Percentiles rank a stretch among this genome's conserved stretches.
Conservation (phyloP, 1,140 invertebrate genomes). For the Zaprionus kolodkinae region DNA sequence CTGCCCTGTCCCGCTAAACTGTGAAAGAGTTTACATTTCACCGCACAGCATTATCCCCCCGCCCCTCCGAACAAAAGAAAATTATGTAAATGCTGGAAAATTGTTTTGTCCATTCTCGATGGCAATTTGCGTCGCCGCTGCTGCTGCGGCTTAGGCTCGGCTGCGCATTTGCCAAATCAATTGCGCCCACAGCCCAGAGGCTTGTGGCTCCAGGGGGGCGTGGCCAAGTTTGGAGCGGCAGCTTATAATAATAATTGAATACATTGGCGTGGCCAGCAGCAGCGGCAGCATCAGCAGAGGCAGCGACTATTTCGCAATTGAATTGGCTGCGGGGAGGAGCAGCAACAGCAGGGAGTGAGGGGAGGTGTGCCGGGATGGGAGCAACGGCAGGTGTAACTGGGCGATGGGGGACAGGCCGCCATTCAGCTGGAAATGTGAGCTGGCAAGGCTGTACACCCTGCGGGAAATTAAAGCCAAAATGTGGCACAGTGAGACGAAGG, state of each 20-base stretch:
- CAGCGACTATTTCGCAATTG: slow-evolving; percentile 51
- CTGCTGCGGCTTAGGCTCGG: slow-evolving; percentile 32
- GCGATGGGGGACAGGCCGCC: slow-evolving; percentile 18
- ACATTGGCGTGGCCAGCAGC: slow-evolving; percentile 48
- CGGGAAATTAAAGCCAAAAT: slow-evolving; percentile 36
- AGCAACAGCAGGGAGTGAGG: neutral
- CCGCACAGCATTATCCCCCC: slow-evolving; percentile 30
- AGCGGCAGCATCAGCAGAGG: neutral
- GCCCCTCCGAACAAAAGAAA: slow-evolving; percentile 56
- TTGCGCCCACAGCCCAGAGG: slow-evolving; percentile 38
- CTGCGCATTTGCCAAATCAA: slow-evolving; percentile 73
- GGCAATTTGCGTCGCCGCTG: slow-evolving; percentile 56
- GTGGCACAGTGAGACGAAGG: neutral
- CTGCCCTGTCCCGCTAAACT: neutral
- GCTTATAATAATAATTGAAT: slow-evolving; percentile 83
- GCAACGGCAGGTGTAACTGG: slow-evolving; percentile 58
- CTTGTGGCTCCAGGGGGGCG: slow-evolving; percentile 15
- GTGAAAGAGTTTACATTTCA: slow-evolving; percentile 51
- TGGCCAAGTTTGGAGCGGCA: slow-evolving; percentile 27
- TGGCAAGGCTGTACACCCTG: neutral
- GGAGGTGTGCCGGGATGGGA: slow-evolving; percentile 26
- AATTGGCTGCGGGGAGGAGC: slow-evolving; percentile 13
- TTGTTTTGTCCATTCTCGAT: slow-evolving; percentile 58
- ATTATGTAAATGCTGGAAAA: slow-evolving; percentile 80
- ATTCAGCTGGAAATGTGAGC: slow-evolving; percentile 54